These are phyloP conservation scores for Taxidea taxus DNA, from an alignment of 2,113 vertebrate genomes.

Conservation along the genomic window DNA sequence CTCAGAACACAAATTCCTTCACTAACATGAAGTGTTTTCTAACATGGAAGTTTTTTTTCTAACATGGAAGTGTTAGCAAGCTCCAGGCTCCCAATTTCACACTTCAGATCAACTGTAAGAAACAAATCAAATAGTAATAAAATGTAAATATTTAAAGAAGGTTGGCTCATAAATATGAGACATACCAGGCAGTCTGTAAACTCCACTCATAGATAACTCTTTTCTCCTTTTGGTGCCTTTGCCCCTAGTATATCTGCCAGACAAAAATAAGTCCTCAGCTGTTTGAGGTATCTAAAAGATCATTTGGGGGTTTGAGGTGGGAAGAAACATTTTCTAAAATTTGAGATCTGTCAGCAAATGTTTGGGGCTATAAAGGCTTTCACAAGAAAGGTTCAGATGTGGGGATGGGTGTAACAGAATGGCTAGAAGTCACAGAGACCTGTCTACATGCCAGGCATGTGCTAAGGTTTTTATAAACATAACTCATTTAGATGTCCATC, in stretches of 20 bases:
- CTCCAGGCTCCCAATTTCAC: not conserved
- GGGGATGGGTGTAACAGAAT: not conserved
- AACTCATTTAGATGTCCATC: not conserved
- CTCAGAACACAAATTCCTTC: not conserved
- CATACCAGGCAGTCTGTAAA: not conserved
- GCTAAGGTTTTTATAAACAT: not conserved
- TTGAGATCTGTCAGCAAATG: not conserved
- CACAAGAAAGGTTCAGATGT: not conserved
- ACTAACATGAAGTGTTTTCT: not conserved
- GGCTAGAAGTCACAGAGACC: not conserved
- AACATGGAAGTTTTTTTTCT: not conserved
- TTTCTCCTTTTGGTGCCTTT: not conserved
- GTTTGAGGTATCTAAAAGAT: not conserved
- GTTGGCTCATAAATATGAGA: not conserved
- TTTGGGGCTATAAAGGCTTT: not conserved
- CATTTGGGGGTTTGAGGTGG: not conserved
- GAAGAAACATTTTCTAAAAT: not conserved
- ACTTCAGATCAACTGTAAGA: constrained; percentile 34
- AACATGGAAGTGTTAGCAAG: not conserved
- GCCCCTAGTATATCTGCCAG: not conserved
- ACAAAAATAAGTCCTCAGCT: not conserved
- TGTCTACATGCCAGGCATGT: not conserved
- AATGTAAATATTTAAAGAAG: constrained; percentile 52
- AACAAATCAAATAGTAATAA: not conserved
- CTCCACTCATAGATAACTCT: not conserved